A percentile compares a stretch with the other conserved stretches of the same genome.
Conservation (phyloP, 2,888 invertebrate species). For the Plebejus melissa region DNA sequence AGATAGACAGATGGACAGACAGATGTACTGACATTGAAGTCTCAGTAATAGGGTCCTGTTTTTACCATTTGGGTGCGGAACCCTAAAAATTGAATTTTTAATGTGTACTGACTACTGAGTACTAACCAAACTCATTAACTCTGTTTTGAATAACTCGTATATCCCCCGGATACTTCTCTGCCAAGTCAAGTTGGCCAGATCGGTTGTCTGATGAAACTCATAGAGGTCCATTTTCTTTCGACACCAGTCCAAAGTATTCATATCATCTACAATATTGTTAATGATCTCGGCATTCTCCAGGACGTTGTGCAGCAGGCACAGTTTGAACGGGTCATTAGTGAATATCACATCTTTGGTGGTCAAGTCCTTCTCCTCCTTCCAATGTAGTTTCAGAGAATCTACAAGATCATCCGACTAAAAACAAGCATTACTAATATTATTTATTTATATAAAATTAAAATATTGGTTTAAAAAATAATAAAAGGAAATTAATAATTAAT, state of each 20-base stretch:
- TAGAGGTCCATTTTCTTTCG: slow-evolving; percentile 92
- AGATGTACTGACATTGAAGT: no score
- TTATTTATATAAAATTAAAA: no score
- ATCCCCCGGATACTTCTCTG: slow-evolving; percentile 80
- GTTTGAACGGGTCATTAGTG: slow-evolving; percentile 82
- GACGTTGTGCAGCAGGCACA: slow-evolving; percentile 82
- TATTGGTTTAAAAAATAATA: no score
- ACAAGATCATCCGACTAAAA: slow-evolving; percentile 62
- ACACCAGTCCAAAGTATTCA: slow-evolving; percentile 84
- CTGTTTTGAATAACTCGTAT: slow-evolving; percentile 81
- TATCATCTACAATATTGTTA: slow-evolving; percentile 81
- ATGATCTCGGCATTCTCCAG: slow-evolving; percentile 77
- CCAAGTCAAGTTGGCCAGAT: slow-evolving; percentile 79
- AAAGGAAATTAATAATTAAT: neutral
- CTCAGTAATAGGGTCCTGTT: no score
- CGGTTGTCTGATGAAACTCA: slow-evolving; percentile 90
- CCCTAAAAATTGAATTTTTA: no score
- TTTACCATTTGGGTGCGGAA: no score
- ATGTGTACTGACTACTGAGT: neutral
- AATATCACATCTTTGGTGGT: slow-evolving; percentile 68
- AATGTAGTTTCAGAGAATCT: slow-evolving; percentile 62
- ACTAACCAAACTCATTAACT: slow-evolving; percentile 83
- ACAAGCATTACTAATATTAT: neutral
- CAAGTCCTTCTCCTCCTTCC: slow-evolving; percentile 66
- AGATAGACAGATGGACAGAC: no score